Evolutionary conservation across 2,888 invertebrate species (phyloP), one percentile per base, ranked within the genome.

Genomic region (Argyresthia goedartella): DNA sequence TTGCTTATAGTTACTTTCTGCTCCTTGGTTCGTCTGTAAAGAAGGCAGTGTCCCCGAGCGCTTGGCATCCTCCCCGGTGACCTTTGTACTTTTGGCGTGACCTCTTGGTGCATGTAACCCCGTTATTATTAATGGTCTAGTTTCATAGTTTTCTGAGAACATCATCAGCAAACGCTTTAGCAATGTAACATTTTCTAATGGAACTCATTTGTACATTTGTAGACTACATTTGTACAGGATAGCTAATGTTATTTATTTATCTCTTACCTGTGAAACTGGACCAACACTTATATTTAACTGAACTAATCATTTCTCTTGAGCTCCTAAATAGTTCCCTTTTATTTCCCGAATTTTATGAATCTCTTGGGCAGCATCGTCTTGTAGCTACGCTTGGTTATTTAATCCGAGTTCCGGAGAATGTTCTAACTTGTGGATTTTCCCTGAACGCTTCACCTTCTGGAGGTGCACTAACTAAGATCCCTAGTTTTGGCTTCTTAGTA

Each of bases 41-140:
- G 84, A 84, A 86, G 84, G 85, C 86, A 86, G 85, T 85, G 85
- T 84, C 86, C 86, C 86, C 84, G 84, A 81, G 78, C 73, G 86
- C 86, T 87, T 86, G 86, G 86, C 85, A 86, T 87, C 84, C 74
- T 70, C 75, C 82, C 81, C 65, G 59, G 72, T 61, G 68, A 76
- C 73, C 73, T 67, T n/a, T 67, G 78, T 78, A 78, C n/a, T 73
- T 75, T 82, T 87, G 87, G 87, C 87, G 87, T 87, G 87, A 84
- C 87, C 73, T 87, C 87, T 87, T 86, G 87, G 87, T 80, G 87
- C 87, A 87, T 87, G 87, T 66, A 71, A 62, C 71, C 77, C 76
- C 66, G 67, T 53, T 55, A 43, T 46, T 75, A 77, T 68, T 63
- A 61, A 71, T 74, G 77, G n/a, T n/a, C n/a, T n/a, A n/a, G n/a